phyloP scores from a whole-genome alignment of 1,140 invertebrate species.

The Globodera rostochiensis region DNA sequence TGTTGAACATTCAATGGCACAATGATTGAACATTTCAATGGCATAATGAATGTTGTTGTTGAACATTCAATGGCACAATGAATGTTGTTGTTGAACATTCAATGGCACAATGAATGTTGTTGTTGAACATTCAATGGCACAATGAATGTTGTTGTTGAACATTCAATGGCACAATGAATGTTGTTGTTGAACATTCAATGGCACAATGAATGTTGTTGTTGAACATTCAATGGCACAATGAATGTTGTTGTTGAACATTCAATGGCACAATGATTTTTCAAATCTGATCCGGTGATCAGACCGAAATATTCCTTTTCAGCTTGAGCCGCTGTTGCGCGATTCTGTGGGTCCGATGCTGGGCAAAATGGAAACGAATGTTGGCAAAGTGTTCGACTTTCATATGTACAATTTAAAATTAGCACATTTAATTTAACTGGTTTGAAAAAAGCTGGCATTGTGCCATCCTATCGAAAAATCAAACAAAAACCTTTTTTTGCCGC shows the following conservation, averaged over 20 bases:
- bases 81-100: not conserved
- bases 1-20: not conserved
- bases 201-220: not conserved
- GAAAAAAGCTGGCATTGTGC: not conserved
- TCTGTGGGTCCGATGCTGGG: no score
- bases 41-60: not conserved
- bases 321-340: no score
- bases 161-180: not conserved
- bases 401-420: not conserved
- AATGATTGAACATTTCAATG: not conserved
- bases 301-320: no score
- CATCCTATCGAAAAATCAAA: not conserved
- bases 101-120: not conserved
- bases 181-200: not conserved
- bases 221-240: not conserved
- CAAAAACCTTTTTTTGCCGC: not conserved
- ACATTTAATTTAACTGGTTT: not conserved
- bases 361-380: no score
- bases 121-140: not conserved
- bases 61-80: not conserved
- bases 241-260: constrained; percentile 1
- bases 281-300: no score
- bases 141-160: not conserved
- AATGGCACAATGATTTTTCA: not conserved
- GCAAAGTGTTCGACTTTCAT: not conserved